Evolutionary conservation across 2,113 vertebrate genomes (phyloP), one percentile per base, ranked within the genome.

Genomic region (Perca fluviatilis): DNA sequence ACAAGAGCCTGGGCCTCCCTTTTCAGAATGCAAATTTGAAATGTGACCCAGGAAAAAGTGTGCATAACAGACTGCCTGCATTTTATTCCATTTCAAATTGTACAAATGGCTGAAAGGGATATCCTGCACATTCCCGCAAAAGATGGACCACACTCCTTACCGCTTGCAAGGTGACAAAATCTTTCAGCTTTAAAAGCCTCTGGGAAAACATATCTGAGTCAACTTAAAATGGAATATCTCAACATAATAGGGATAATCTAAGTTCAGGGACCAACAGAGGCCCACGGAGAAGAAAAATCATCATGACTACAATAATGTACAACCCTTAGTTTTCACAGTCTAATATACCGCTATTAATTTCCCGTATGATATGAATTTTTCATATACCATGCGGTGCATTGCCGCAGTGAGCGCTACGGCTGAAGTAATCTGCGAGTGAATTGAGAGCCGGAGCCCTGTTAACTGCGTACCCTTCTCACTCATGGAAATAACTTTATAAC

Each of bases 201-300:
- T 47, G 51, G 56, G 64, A 23, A 47, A 67, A 79, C 60, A 66
- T 71, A 40, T 25, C 46, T 53, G 54, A 1, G 36, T 27, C 51
- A 6, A 30, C 43, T 40, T 65, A 65, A 49, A 49, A 66, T 66
- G 46, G 46, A 73, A 54, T 78, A 72, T 61, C 63, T 83, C 15
- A 65, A 61, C 60, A 54, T 49, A 57, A 54, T 68, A 36, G 36
- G 30, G 40, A 51, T 74, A 61, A 60, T 80, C 54, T 25, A 71
- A 78, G 61, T 65, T 81, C 54, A 70, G 85, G 68, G 53, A 73
- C 63, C 67, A 81, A 70, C 68, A 62, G 19, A 63, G 21, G 56
- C 27, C 49, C 56, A 71, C 27, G 83, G 74, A 85, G 40, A 75
- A 69, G 77, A 84, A 81, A 87, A 80, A 64, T 58, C 23, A 57